Evolutionary conservation across 1,140 invertebrate genomes (phyloP).

Genomic region (Andricus grossulariae): DNA sequence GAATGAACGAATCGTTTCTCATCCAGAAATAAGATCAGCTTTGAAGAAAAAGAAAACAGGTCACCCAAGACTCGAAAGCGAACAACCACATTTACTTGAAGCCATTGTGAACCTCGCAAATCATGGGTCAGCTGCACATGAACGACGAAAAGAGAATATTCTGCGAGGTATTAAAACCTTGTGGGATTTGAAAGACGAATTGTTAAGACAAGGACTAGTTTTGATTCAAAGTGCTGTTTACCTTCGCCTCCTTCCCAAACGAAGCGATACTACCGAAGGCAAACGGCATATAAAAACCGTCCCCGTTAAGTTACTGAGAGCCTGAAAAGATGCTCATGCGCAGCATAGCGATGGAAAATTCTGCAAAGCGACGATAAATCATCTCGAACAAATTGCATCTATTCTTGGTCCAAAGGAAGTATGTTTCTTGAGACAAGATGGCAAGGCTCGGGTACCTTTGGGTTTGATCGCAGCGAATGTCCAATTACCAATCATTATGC

Average conservation of each 20-base stretch:
- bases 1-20: too few relatives aligned
- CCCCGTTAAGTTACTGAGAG: slow-evolving; percentile 36
- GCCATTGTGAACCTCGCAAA: background rate
- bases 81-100: too few relatives aligned
- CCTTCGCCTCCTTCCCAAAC: slow-evolving; percentile 39
- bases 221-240: slow-evolving; percentile 32
- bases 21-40: too few relatives aligned
- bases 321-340: slow-evolving; percentile 32
- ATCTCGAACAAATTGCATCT: slow-evolving; percentile 39
- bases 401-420: too few relatives aligned
- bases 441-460: slow-evolving; percentile 69
- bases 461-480: slow-evolving; percentile 71
- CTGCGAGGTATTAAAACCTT: background rate
- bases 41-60: too few relatives aligned
- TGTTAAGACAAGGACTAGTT: background rate
- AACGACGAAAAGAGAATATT: background rate
- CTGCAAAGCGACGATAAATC: too few relatives aligned
- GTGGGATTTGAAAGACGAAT: background rate
- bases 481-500: slow-evolving; percentile 65
- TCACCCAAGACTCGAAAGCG: too few relatives aligned
- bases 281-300: slow-evolving; percentile 40
- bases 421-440: slow-evolving; percentile 44
- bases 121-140: slow-evolving; percentile 1
- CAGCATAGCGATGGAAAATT: slow-evolving; percentile 39
- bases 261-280: too few relatives aligned